Evolutionary conservation across 2,797 vertebrate species (phyloP).

Genomic region (Rousettus madagascariensis): DNA sequence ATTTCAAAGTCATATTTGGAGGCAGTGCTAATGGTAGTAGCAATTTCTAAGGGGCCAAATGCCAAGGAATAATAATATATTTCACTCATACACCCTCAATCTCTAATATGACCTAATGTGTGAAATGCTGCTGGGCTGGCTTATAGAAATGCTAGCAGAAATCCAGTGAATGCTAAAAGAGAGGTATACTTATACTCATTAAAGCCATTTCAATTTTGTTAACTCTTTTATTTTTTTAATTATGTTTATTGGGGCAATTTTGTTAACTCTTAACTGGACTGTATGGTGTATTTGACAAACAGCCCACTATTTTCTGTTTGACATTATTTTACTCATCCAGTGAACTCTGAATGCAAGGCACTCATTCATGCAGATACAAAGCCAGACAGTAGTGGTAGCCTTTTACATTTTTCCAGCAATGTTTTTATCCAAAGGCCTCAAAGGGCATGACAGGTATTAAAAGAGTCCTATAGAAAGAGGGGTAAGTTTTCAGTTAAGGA

Average conservation of each 20-base stretch:
- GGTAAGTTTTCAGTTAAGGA: neutral
- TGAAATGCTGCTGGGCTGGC: constrained; percentile 22
- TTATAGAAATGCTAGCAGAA: constrained; percentile 32
- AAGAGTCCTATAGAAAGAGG: neutral
- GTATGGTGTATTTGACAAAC: constrained; percentile 23
- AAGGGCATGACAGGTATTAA: neutral
- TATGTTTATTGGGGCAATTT: too few species aligned
- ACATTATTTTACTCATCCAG: constrained; percentile 20
- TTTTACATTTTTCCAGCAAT: constrained; percentile 26
- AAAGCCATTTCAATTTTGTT: neutral
- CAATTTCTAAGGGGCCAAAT: neutral
- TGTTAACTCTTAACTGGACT: neutral
- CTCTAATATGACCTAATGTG: neutral
- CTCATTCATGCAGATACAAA: neutral
- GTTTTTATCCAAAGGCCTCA: neutral
- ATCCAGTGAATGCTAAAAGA: neutral
- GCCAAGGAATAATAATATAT: constrained; percentile 18
- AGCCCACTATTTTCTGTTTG: constrained; percentile 1
- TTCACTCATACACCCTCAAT: neutral
- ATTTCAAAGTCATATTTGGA: constrained; percentile 41
- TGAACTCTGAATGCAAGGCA: neutral
- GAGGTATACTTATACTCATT: neutral
- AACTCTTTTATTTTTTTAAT: neutral
- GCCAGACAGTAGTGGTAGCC: neutral
- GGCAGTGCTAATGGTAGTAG: neutral